Base-by-base conservation (phyloP, 2,888 invertebrate genomes). In the Heteromyza rotundicornis region DNA sequence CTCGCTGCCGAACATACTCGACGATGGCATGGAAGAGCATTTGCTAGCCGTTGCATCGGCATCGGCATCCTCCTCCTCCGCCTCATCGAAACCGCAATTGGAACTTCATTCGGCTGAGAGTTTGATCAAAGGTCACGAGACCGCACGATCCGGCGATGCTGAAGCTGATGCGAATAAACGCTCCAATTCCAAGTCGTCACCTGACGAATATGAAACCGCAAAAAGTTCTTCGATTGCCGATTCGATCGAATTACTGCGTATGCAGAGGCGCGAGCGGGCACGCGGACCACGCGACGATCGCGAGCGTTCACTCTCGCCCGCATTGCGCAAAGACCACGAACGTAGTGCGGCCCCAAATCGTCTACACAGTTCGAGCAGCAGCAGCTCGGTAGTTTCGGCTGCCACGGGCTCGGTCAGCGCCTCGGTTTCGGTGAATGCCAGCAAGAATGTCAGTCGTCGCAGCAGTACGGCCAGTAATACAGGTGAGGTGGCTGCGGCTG, bases 311-410 rank as follows among this genome's bases (percentile, higher is more conserved):
- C 47, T 53, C 2, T 81, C 81, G 8, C 72, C 77, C 12, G 47
- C 54, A 10, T 14, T 57, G 2, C 62, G 57, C 19, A 22, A 50
- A 35, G 62, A 71, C 24, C 66, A 64, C 36, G 80, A 74, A 12
- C 64, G 81, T 8, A 80, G 80, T 17, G 62, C 69, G 8, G 79
- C 77, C 16, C 80, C 79, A 23, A 74, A 79, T 32, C 78, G 81
- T 53, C 59, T 78, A 52, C 74, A 77, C 53, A 77, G 74, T 32
- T 72, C 74, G 12, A 75, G 76, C 62, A 80, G 80, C 63, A 57
- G 72, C 40, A 74, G 79, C 1, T 80, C 80, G 7, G 64, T 68
- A 16, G 67, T 68, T n/a, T 57, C 22, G 8, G 57, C 62, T 2
- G 61, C 63, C 17, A 12, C 17, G 0, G 23, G 24, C 2, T 36